A percentile compares a stretch with the other conserved stretches of the same genome.
These are phyloP conservation scores for Drosophila recens DNA, from an alignment of 2,888 invertebrate genomes.

Conservation along the genomic window DNA sequence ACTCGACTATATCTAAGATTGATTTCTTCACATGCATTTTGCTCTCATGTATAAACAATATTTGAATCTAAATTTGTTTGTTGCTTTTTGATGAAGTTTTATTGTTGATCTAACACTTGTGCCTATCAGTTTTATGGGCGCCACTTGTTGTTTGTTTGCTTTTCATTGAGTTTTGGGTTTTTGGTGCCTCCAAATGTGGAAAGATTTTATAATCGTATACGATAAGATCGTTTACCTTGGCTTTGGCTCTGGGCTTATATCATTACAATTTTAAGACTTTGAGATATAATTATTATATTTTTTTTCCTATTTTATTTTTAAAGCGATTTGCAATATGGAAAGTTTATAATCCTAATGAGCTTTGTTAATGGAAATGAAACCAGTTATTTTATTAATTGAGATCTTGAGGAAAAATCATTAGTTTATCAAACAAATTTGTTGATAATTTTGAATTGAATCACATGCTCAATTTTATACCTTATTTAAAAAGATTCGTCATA, in stretches of 20 bases:
- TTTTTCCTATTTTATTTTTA: too few species aligned
- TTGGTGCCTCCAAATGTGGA: constrained; percentile 29
- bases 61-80: constrained; percentile 11
- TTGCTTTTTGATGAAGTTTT: constrained; percentile 26
- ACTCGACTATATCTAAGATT: constrained; percentile 19
- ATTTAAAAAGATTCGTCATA: neutral
- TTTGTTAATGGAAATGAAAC: neutral
- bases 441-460: neutral
- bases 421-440: neutral
- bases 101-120: constrained; percentile 51
- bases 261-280: neutral
- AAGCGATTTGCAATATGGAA: neutral
- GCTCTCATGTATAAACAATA: constrained; percentile 2
- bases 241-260: neutral
- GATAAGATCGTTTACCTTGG: constrained; percentile 32
- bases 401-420: neutral
- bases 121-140: constrained; percentile 52
- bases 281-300: neutral
- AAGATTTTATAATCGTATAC: constrained; percentile 19
- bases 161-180: neutral
- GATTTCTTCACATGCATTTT: constrained; percentile 37
- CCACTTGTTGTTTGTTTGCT: constrained; percentile 44
- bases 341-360: constrained; percentile 6
- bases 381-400: too few species aligned
- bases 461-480: too few species aligned